Conservation (phyloP, 2,797 vertebrate genomes). For the Leptodactylus fallax region DNA sequence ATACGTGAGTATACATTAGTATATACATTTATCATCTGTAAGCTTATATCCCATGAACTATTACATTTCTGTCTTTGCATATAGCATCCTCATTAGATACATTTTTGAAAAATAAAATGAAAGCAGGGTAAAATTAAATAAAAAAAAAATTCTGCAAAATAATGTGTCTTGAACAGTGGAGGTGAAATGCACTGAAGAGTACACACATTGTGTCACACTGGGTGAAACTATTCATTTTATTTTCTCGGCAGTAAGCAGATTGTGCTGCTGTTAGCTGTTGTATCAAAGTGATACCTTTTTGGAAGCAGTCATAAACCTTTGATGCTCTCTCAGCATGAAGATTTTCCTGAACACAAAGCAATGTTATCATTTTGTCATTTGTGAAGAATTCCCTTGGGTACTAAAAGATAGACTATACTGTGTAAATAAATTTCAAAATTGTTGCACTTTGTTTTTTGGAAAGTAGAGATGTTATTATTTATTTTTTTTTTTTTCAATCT, state of each 20-base stretch:
- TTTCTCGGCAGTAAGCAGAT: conserved; percentile 66
- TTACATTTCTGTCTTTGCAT: conserved; percentile 18
- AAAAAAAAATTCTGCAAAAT: conserved; percentile 21
- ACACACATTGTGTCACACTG: neutral
- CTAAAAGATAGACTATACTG: conserved; percentile 13
- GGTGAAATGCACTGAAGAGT: conserved; percentile 38
- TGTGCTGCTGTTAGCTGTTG: conserved; percentile 63
- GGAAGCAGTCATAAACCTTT: conserved; percentile 41
- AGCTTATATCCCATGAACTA: neutral
- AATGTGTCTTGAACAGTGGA: conserved; percentile 46
- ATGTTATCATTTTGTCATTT: conserved; percentile 61
- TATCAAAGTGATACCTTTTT: conserved; percentile 64
- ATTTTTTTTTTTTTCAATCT: too few species aligned
- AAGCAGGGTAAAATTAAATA: conserved; percentile 24
- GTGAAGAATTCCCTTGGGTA: neutral
- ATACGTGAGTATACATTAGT: neutral
- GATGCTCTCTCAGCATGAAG: conserved; percentile 64
- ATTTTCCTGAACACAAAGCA: conserved; percentile 48
- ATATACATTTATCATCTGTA: neutral
- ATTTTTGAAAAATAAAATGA: neutral
- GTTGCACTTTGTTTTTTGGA: conserved; percentile 2
- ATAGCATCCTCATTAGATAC: neutral
- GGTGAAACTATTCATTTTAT: conserved; percentile 45
- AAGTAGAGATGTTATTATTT: too few species aligned
- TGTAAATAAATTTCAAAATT: neutral